Evolutionary conservation across 2,888 invertebrate genomes (phyloP).

Genomic region (Synanthedon vespiformis): DNA sequence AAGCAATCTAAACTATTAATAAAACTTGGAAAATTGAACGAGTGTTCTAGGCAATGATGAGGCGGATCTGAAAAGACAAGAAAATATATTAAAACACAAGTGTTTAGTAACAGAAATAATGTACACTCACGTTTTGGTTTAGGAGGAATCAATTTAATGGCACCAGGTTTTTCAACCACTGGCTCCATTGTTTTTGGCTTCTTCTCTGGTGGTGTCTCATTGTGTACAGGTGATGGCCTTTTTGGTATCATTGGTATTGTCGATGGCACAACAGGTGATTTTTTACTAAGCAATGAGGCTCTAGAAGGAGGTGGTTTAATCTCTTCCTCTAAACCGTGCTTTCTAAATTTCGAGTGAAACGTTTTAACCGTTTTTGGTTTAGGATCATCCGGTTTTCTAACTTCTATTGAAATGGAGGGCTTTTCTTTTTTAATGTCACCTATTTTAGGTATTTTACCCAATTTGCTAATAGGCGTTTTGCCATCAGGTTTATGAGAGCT

Average conservation of each 20-base stretch:
- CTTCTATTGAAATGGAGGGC: conserved; percentile 85
- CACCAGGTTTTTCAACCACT: conserved; percentile 78
- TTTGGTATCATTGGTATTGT: conserved; percentile 59
- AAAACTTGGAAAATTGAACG: conserved; percentile 21
- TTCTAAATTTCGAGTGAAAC: conserved; percentile 90
- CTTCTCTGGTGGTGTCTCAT: conserved; percentile 78
- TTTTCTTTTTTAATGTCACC: conserved; percentile 73
- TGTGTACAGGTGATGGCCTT: conserved; percentile 60
- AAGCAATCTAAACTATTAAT: conserved; percentile 38
- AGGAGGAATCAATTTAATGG: conserved; percentile 87
- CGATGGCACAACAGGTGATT: conserved; percentile 61
- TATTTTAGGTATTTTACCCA: conserved; percentile 85
- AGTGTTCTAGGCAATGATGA: conserved; percentile 17
- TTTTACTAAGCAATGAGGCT: conserved; percentile 71
- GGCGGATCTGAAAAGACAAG: conserved; percentile 56
- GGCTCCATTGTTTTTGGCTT: conserved; percentile 75
- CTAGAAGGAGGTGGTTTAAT: conserved; percentile 87
- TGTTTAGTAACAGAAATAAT: neutral
- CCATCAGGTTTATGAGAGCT: conserved; percentile 51
- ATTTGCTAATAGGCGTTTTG: conserved; percentile 77
- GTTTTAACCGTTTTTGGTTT: conserved; percentile 93
- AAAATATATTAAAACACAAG: conserved; percentile 7
- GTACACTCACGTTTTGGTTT: conserved; percentile 90
- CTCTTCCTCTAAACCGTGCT: conserved; percentile 90
- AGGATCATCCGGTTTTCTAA: conserved; percentile 76